phyloP scores from a whole-genome alignment of 2,113 vertebrate genomes.

The Ceyx margarethae region DNA sequence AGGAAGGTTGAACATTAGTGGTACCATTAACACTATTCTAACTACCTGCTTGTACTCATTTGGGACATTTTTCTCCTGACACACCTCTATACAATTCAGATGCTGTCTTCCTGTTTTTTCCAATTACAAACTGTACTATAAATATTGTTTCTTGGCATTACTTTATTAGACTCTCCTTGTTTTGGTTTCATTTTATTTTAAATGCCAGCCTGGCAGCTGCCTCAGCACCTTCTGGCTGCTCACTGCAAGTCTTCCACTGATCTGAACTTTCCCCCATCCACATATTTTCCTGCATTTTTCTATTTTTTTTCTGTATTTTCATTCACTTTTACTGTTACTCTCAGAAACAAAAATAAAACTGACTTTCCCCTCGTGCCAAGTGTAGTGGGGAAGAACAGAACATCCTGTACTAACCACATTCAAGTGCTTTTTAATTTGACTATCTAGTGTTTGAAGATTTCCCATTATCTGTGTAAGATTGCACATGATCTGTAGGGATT shows the following conservation, averaged over 20 bases:
- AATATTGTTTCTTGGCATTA: neutral
- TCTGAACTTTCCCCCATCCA: neutral
- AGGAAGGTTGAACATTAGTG: neutral
- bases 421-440: neutral
- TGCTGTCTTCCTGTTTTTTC: neutral
- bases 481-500: neutral
- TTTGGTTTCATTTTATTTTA: neutral
- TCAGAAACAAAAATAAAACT: neutral
- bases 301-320: neutral
- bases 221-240: neutral
- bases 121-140: neutral
- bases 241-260: neutral
- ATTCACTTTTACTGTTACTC: neutral
- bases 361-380: neutral
- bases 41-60: neutral
- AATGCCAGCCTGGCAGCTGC: neutral
- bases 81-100: neutral
- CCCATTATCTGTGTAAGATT: neutral
- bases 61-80: neutral
- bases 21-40: neutral
- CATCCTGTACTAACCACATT: neutral
- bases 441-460: neutral
- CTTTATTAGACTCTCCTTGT: neutral
- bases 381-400: neutral
- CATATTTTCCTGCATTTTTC: neutral